phyloP scores from a whole-genome alignment of 2,888 invertebrate species.

The Nebria salina region DNA sequence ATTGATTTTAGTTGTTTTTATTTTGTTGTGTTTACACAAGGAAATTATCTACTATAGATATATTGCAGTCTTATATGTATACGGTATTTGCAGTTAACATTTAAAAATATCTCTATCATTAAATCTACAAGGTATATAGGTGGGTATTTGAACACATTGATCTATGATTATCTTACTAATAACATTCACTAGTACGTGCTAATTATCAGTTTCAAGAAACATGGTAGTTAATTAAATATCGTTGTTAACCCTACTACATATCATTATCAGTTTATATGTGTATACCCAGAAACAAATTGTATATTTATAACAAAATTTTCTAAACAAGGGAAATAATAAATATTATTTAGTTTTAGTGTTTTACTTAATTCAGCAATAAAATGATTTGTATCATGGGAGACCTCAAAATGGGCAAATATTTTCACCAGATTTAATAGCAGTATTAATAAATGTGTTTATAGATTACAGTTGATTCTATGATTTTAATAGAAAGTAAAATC shows the following conservation, averaged over 20 bases:
- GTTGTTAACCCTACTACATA: background rate
- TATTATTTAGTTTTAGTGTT: too few species aligned
- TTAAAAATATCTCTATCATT: slow-evolving; percentile 12
- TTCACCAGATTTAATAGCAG: too few species aligned
- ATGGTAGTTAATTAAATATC: background rate
- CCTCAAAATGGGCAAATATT: too few species aligned
- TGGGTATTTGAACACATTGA: background rate
- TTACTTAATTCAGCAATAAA: too few species aligned
- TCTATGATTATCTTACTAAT: background rate
- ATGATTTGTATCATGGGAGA: too few species aligned
- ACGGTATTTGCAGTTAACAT: background rate
- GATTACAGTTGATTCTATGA: background rate
- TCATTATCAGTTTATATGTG: background rate
- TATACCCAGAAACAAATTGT: background rate
- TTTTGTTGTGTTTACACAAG: slow-evolving; percentile 9
- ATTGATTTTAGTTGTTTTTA: slow-evolving; percentile 7
- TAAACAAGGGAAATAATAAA: too few species aligned
- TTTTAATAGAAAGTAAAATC: background rate
- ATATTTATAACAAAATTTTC: too few species aligned
- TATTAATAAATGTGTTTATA: background rate
- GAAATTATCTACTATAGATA: slow-evolving; percentile 12
- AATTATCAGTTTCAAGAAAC: background rate
- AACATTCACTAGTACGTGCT: background rate
- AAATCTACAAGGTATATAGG: background rate
- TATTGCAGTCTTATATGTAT: background rate